Conservation (phyloP, 2,888 invertebrate species). For the Cremastobaeus sp. region DNA sequence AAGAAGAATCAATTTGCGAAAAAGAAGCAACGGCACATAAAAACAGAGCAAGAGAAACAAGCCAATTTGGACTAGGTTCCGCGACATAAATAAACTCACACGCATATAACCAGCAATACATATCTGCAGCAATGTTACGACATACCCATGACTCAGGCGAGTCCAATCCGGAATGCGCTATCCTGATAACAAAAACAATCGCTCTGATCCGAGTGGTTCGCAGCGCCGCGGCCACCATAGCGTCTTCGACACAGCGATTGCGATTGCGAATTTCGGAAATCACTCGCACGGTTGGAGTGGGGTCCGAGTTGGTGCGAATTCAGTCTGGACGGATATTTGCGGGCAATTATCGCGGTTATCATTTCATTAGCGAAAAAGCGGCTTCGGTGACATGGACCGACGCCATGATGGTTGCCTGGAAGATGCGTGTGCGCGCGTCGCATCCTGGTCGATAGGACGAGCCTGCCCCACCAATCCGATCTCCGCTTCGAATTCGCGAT, state of each 20-base stretch:
- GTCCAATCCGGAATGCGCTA: slow-evolving; percentile 48
- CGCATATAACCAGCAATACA: slow-evolving; percentile 40
- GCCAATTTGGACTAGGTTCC: slow-evolving; percentile 37
- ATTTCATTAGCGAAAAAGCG: slow-evolving; percentile 6
- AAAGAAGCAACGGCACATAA: slow-evolving; percentile 41
- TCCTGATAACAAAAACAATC: slow-evolving; percentile 53
- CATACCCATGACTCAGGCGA: slow-evolving; percentile 57
- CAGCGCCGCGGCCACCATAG: no score
- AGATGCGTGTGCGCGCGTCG: slow-evolving; percentile 52
- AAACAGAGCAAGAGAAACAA: slow-evolving; percentile 32
- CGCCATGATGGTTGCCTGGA: slow-evolving; percentile 45
- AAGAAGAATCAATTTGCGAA: slow-evolving; percentile 22
- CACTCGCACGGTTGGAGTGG: no score
- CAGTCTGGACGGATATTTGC: no score
- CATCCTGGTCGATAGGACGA: slow-evolving; percentile 58
- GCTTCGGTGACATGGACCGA: slow-evolving; percentile 39
- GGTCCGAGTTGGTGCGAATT: neutral
- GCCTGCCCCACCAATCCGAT: slow-evolving; percentile 44
- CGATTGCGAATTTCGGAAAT: no score
- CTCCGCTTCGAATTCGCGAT: slow-evolving; percentile 45
- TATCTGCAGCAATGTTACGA: slow-evolving; percentile 45
- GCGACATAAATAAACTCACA: slow-evolving; percentile 18
- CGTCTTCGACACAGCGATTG: no score
- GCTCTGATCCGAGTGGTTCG: no score
- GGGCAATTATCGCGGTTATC: slow-evolving; percentile 42